Base-by-base conservation (phyloP, 2,888 invertebrate genomes). In the Mythimna lalbum region DNA sequence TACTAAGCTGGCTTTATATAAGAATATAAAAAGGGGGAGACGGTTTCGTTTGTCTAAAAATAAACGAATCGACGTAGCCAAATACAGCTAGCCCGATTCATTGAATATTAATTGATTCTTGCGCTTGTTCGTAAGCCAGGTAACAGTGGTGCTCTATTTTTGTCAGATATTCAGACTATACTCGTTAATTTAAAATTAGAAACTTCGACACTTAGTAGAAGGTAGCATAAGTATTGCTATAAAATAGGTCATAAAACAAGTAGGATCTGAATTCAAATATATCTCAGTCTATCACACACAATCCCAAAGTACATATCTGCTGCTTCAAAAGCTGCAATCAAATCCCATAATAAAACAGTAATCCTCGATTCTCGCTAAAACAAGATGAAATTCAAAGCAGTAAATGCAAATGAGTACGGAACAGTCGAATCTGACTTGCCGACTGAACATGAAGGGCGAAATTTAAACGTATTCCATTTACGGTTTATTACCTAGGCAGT, bases 371-470 rank as follows among this genome's bases (percentile, higher is more conserved):
- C 33, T 55, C 52, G 39, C 50, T 71, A 55, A 57, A 68, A 60
- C 64, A 53, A 69, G 62, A 72, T 56, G 67, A 69, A 77, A 72
- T 77, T 68, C 31, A 60, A 60, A 69, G 78, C 68, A 59, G 72
- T 73, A 61, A 73, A 81, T 69, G 65, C 27, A 81, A 81, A 79
- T 81, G 63, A 66, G 19, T 65, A 14, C 31, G 36, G 19, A 63
- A 43, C 31, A 61, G 47, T 56, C 55, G 52, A 33, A 67, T 50
- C 39, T 43, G 36, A 63, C 56, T 23, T 62, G 53, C 39, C 50
- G 53, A 36, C 53, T 62, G 55, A 77, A 64, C 62, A 62, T 62
- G 55, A 62, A 78, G 57, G 57, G 47, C 55, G 19, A 39, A 63
- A 66, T 66, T 56, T 49, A 21, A 69, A 55, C 36, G 36, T 55